Conservation (phyloP, 1,140 invertebrate genomes). For the Procambarus clarkii region DNA sequence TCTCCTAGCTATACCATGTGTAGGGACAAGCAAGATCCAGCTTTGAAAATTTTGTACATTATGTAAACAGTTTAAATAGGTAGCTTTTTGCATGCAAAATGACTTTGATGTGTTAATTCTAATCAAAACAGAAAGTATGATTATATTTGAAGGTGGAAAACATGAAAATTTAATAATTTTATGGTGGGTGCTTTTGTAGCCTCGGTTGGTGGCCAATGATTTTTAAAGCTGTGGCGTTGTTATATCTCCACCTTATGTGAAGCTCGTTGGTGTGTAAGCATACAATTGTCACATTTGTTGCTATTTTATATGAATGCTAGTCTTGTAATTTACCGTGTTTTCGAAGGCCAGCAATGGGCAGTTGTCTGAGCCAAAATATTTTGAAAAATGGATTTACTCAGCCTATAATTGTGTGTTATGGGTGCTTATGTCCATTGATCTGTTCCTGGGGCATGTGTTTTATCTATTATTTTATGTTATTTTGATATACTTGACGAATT, state of each 20-base stretch:
- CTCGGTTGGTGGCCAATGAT: conserved; percentile 44
- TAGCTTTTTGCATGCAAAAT: conserved; percentile 56
- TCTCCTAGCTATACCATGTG: not conserved
- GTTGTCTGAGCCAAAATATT: conserved; percentile 18
- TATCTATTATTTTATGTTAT: not conserved
- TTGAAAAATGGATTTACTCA: conserved; percentile 23
- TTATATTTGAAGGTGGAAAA: conserved; percentile 14
- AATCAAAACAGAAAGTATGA: conserved; percentile 25
- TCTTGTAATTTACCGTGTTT: conserved; percentile 58
- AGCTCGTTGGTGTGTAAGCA: conserved; percentile 35
- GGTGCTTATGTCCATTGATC: conserved; percentile 44
- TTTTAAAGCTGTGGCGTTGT: conserved; percentile 3
- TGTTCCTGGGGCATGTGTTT: conserved; percentile 28
- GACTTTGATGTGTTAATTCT: conserved; percentile 33
- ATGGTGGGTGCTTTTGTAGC: conserved; percentile 48
- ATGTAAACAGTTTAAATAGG: conserved; percentile 48
- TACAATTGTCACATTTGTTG: conserved; percentile 37
- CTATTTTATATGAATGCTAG: conserved; percentile 59
- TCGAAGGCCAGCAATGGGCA: conserved; percentile 25
- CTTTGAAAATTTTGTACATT: conserved; percentile 46
- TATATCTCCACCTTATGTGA: not conserved
- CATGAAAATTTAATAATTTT: conserved; percentile 4
- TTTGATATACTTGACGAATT: not conserved
- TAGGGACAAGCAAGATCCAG: conserved; percentile 21
- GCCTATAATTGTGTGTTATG: conserved; percentile 24